Evolutionary conservation across 2,113 vertebrate species (phyloP), one percentile per base, ranked within the genome.

Genomic region (Copsychus sechellarum): DNA sequence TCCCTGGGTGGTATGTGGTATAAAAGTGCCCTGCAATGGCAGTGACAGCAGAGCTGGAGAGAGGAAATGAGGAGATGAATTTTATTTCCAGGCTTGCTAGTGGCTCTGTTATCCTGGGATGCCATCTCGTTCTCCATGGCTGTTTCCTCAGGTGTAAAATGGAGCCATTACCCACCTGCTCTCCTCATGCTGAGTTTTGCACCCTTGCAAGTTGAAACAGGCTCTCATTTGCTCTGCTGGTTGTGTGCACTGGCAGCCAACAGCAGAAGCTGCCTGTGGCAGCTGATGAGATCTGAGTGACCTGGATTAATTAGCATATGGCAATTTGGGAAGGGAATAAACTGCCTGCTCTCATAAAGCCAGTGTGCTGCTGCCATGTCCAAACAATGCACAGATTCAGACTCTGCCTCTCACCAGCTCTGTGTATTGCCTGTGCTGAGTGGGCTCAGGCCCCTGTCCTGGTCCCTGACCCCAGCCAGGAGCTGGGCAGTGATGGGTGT

Each of bases 111-210:
- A 34, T 73, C 81, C 87, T 4, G 3, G 42, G 71, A 73, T 92
- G 85, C 76, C 93, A 36, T 88, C 74, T 85, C 11, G 0, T 54
- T 85, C 81, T 70, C 8, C 1, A 3, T 8, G 42, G 71, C 87
- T 58, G 47, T 58, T 91, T 88, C 87, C n/a, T 88, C 87, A 88
- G 90, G 92, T 95, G 94, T 93, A 78, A 95, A 93, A 78, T 48
- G 80, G 71, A 94, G 48, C 88, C 69, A 56, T 93, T 93, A 81
- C 76, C 91, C 82, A 74, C 79, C n/a, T 82, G 74, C 79, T 93
- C 71, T 21, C 43, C 78, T 93, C 53, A 14, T 3, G 11, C 60
- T 70, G n/a, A 8, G 50, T 74, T 93, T 45, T 93, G 65, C 82
- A 88, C 77, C 58, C 48, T 77, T 81, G 85, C 88, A 83, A 66